Evolutionary conservation across 1,140 invertebrate species (phyloP).

Genomic region (Leptestheria dahalacensis): DNA sequence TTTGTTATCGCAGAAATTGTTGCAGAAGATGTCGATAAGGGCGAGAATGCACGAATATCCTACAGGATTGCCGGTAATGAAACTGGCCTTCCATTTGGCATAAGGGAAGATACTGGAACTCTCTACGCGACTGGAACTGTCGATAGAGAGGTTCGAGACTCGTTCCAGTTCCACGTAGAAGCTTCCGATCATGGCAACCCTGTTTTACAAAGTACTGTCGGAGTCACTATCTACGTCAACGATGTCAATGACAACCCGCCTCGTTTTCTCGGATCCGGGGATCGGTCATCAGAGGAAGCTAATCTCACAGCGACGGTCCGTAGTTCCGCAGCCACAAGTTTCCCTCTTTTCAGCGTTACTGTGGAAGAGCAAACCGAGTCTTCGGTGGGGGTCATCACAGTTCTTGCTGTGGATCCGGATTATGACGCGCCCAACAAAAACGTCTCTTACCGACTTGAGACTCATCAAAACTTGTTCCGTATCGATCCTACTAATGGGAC

Average conservation of each 20-base stretch:
- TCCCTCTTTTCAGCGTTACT: constrained; percentile 6
- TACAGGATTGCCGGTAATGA: constrained; percentile 56
- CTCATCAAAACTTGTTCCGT: constrained; percentile 33
- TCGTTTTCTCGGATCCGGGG: constrained; percentile 41
- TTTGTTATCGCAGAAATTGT: constrained; percentile 36
- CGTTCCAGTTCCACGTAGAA: constrained; percentile 52
- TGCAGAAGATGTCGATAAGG: constrained; percentile 68
- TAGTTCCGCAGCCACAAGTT: background rate
- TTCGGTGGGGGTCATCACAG: constrained; percentile 45
- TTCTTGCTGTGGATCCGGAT: constrained; percentile 71
- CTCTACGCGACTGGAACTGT: constrained; percentile 53
- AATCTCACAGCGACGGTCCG: background rate
- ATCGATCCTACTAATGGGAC: constrained; percentile 66
- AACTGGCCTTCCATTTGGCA: constrained; percentile 43
- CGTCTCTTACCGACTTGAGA: constrained; percentile 48
- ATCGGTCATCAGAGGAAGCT: background rate
- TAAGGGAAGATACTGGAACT: constrained; percentile 46
- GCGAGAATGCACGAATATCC: constrained; percentile 67
- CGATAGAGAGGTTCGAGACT: constrained; percentile 32
- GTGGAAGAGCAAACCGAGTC: constrained; percentile 8
- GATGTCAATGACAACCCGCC: constrained; percentile 63
- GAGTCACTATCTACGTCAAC: constrained; percentile 44
- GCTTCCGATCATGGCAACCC: constrained; percentile 67
- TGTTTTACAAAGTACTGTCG: constrained; percentile 35
- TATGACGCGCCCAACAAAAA: constrained; percentile 64